A percentile compares a stretch with the other conserved stretches of the same genome.
These are phyloP conservation scores for Danaus plexippus DNA, from an alignment of 1,140 invertebrate genomes.

Conservation along the genomic window DNA sequence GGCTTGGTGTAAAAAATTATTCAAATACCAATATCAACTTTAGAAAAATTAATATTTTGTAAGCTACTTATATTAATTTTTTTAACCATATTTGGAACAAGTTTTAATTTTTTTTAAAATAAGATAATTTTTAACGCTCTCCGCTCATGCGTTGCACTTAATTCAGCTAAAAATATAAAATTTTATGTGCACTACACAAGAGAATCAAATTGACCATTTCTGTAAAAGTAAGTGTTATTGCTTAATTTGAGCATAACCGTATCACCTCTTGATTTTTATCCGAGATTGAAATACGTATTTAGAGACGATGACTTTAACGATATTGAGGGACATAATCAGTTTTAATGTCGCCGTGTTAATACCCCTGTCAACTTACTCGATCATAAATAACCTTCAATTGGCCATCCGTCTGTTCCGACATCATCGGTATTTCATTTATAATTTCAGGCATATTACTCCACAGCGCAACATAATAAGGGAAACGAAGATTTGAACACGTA, in stretches of 20 bases:
- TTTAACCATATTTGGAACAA: no score
- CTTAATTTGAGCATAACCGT: constrained; percentile 59
- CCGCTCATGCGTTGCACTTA: constrained; percentile 14
- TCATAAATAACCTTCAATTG: constrained; percentile 8
- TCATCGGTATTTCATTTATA: no score
- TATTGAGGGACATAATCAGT: constrained; percentile 7
- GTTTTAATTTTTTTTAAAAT: no score
- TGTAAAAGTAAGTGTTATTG: constrained; percentile 61
- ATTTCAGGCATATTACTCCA: neutral
- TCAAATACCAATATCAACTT: no score
- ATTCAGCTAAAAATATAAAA: constrained; percentile 54
- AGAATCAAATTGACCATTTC: constrained; percentile 46
- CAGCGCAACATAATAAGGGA: constrained; percentile 1
- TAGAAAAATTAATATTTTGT: no score
- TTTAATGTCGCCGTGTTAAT: constrained; percentile 3
- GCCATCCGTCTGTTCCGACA: neutral
- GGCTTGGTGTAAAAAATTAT: no score
- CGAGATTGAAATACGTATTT: constrained; percentile 24
- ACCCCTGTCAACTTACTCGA: neutral
- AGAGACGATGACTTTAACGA: constrained; percentile 21
- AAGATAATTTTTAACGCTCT: constrained; percentile 11
- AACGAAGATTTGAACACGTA: no score
- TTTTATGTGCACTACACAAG: constrained; percentile 51
- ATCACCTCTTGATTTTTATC: constrained; percentile 44
- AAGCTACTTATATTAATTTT: no score